Conservation (phyloP, 2,888 invertebrate genomes). For the Amphimallon solstitiale region DNA sequence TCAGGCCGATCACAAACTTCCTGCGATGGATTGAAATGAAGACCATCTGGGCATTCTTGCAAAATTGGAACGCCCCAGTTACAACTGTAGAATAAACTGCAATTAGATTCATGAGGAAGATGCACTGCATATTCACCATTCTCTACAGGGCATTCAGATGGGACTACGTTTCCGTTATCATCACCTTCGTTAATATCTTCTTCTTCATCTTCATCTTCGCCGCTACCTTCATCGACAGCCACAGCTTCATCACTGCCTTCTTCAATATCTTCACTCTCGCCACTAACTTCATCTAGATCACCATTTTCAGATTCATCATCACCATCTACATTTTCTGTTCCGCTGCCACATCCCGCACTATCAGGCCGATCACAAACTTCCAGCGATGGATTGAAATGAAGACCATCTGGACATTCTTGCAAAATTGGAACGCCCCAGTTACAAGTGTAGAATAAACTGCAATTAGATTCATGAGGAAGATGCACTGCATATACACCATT, state of each 20-base stretch:
- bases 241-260: background rate
- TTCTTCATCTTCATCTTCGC: background rate
- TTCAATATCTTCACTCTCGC: background rate
- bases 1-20: slow-evolving; percentile 19
- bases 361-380: slow-evolving; percentile 19
- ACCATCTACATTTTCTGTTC: background rate
- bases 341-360: slow-evolving; percentile 1
- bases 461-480: too few species aligned
- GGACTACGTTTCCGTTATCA: too few species aligned
- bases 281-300: too few species aligned
- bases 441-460: slow-evolving; percentile 10
- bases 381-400: slow-evolving; percentile 20
- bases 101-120: too few species aligned
- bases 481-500: too few species aligned
- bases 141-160: too few species aligned
- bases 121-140: too few species aligned
- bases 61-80: background rate
- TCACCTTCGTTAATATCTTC: background rate
- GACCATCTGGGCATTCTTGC: slow-evolving; percentile 2
- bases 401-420: slow-evolving; percentile 3
- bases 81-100: slow-evolving; percentile 10
- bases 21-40: slow-evolving; percentile 18
- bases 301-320: too few species aligned
- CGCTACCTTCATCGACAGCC: background rate
- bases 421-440: background rate